Evolutionary conservation across 2,797 vertebrate species (phyloP), one percentile per base, ranked within the genome.

Genomic region (Tapera naevia): DNA sequence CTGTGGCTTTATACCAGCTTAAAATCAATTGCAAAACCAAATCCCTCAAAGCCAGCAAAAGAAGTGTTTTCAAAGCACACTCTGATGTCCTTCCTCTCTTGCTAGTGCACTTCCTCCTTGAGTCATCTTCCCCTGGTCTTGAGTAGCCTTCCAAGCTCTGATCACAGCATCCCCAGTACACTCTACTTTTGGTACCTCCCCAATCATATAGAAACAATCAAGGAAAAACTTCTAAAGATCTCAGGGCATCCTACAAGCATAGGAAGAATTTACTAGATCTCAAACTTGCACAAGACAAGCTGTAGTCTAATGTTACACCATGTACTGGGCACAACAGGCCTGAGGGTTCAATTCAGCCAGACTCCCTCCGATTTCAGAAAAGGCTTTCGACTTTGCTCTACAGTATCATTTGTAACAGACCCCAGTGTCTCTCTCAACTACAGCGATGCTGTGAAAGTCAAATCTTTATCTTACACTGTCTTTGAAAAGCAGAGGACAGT

Each of bases 101-200:
- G 25, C 16, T 54, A 32, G 46, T 32, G 24, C 0, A 0, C 28
- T 67, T 16, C 32, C 32, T 74, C 56, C 25, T 27, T 5, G 5
- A 85, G 9, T 37, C 32, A 56, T n/a, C 32, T 37, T 30, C 23
- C 27, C 17, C 39, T 22, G 5, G 21, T 39, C 76, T 61, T 17
- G 13, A 72, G 46, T 37, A 74, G 37, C 32, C 43, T 73, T 24
- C 32, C 25, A 45, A 67, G 35, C 25, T 92, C 81, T 51, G 41
- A 89, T 16, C 33, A 58, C 3, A 11, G 30, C n/a, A 62, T 46
- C 90, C 33, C 30, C 46, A 43, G 14, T 51, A 48, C 16, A 11
- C 50, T 17, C 17, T 22, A 30, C 16, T 78, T 89, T 28, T n/a
- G 17, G 18, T 61, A 58, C 17, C 35, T 48, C 21, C 11, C 5